Evolutionary conservation across 53 echinoderm and acorn worm species (phyloP).

Genomic region (Hippasteria phrygiana): DNA sequence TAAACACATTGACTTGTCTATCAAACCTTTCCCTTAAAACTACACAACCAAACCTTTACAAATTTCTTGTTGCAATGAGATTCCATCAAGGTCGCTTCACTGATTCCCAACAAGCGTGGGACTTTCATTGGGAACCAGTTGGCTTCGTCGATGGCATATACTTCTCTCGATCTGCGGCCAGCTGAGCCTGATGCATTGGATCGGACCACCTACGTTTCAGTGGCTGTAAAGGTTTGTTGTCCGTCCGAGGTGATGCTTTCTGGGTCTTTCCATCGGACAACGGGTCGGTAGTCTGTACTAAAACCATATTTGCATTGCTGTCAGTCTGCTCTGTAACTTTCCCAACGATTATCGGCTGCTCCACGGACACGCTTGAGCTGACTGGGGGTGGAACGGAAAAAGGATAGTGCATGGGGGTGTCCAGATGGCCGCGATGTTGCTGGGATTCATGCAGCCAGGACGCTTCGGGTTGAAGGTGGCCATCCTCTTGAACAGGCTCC

Average conservation of each 20-base stretch:
- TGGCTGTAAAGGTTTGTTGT: constrained; percentile 75
- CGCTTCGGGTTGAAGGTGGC: constrained; percentile 19
- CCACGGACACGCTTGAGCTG: not conserved
- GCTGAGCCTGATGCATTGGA: constrained; percentile 78
- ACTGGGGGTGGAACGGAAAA: constrained; percentile 14
- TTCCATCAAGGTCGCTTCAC: no score
- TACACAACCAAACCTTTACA: no score
- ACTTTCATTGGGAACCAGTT: not conserved
- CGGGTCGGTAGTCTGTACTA: constrained; percentile 63
- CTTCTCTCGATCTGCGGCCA: constrained; percentile 45
- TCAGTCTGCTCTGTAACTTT: constrained; percentile 37
- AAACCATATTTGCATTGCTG: constrained; percentile 64
- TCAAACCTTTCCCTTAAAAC: no score
- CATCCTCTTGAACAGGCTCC: constrained; percentile 46
- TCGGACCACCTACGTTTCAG: constrained; percentile 94
- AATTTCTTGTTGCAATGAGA: no score
- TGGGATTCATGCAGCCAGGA: constrained; percentile 48
- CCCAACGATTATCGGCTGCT: not conserved
- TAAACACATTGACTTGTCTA: no score
- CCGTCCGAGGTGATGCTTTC: constrained; percentile 37
- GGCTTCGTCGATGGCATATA: not conserved
- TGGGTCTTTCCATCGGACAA: not conserved
- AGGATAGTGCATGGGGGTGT: constrained; percentile 10
- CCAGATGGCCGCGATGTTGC: constrained; percentile 23
- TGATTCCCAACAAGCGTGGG: not conserved